Evolutionary conservation across 2,113 vertebrate genomes (phyloP).

Genomic region (Mus pahari): DNA sequence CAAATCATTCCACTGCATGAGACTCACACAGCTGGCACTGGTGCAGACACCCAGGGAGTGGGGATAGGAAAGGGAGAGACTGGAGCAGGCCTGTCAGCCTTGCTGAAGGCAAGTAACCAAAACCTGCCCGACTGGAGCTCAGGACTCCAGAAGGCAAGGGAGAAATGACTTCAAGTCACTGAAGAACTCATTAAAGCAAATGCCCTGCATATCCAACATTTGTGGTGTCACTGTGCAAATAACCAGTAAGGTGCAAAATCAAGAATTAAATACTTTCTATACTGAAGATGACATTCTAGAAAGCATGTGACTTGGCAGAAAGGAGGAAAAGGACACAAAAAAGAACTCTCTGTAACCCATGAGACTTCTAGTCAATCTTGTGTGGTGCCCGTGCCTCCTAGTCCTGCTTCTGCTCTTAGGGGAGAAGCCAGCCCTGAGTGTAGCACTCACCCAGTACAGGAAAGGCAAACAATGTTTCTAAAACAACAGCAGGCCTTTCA

Average conservation of each 20-base stretch:
- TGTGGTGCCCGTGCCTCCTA: background rate
- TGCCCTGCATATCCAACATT: conserved; percentile 68
- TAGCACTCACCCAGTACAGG: background rate
- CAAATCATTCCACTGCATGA: conserved; percentile 42
- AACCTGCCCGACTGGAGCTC: background rate
- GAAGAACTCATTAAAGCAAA: conserved; percentile 70
- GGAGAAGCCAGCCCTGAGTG: background rate
- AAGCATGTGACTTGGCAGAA: conserved; percentile 44
- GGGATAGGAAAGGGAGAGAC: background rate
- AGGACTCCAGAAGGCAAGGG: background rate
- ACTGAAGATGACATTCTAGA: conserved; percentile 40
- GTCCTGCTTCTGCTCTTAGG: background rate
- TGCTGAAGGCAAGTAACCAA: background rate
- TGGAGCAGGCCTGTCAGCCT: background rate
- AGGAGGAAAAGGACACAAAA: background rate
- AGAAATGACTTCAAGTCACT: background rate
- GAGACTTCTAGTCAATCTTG: background rate
- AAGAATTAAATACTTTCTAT: conserved; percentile 62
- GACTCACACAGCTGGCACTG: conserved; percentile 2
- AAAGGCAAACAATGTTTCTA: background rate
- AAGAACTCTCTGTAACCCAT: conserved; percentile 19
- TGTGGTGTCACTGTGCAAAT: conserved; percentile 61
- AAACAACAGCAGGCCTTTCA: background rate
- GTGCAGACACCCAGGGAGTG: background rate
- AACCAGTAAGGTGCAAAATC: conserved; percentile 68